These are phyloP conservation scores for Siniperca chuatsi DNA, from an alignment of 2,113 vertebrate genomes.

Conservation along the genomic window DNA sequence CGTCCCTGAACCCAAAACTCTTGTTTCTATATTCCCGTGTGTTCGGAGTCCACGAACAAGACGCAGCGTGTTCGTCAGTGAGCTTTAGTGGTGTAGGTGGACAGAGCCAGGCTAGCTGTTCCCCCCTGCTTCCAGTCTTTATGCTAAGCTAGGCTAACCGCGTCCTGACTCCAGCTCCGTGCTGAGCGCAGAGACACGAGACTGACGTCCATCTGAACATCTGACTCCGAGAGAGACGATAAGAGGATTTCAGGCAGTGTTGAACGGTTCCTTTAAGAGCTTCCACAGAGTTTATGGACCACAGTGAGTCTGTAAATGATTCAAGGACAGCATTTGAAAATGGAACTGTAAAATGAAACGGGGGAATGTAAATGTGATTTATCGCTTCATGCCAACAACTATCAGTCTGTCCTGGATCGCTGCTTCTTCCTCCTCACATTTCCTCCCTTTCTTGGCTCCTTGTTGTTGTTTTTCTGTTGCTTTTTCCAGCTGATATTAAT, in stretches of 20 bases:
- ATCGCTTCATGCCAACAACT: constrained; percentile 44
- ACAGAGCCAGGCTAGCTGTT: neutral
- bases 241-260: neutral
- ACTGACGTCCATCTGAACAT: neutral
- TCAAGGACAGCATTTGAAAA: constrained; percentile 43
- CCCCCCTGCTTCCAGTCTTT: neutral
- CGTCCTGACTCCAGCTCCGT: too few relatives aligned
- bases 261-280: constrained; percentile 29
- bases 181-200: neutral
- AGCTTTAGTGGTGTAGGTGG: neutral
- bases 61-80: neutral
- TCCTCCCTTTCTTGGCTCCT: constrained; percentile 26
- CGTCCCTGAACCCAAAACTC: too few relatives aligned
- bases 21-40: too few relatives aligned
- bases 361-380: constrained; percentile 57
- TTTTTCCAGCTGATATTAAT: constrained; percentile 51
- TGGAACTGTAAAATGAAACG: constrained; percentile 52
- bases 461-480: constrained; percentile 17
- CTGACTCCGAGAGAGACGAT: neutral
- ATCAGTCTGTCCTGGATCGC: constrained; percentile 50
- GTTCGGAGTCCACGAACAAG: too few relatives aligned
- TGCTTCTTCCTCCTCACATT: constrained; percentile 37
- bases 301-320: constrained; percentile 30
- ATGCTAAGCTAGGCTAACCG: constrained; percentile 27
- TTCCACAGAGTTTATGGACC: constrained; percentile 32